These are phyloP conservation scores for Chloroclysta siterata DNA, from an alignment of 2,888 invertebrate genomes.

Conservation along the genomic window DNA sequence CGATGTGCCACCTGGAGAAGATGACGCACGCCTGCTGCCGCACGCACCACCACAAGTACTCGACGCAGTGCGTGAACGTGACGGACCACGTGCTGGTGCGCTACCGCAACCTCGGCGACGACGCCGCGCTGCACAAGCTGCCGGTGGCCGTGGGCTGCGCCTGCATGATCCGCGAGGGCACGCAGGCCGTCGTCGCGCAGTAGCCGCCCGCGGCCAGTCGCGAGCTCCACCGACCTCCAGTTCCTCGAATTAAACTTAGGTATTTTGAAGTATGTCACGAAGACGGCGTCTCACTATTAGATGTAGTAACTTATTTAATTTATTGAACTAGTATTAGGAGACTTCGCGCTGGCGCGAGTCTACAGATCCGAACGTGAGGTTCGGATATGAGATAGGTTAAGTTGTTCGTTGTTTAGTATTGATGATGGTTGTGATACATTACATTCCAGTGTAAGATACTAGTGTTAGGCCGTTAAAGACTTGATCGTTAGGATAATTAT, in stretches of 20 bases:
- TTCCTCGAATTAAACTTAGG: constrained; percentile 31
- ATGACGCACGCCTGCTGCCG: constrained; percentile 70
- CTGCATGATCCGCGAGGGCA: constrained; percentile 64
- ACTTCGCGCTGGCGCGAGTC: constrained; percentile 32
- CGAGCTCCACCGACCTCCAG: constrained; percentile 35
- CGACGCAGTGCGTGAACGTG: constrained; percentile 73
- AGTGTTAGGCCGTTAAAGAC: constrained; percentile 29
- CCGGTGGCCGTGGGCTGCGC: constrained; percentile 75
- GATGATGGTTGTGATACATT: constrained; percentile 28
- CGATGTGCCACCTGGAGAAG: constrained; percentile 59
- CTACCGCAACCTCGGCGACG: constrained; percentile 47
- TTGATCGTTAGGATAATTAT: constrained; percentile 28
- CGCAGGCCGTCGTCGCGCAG: constrained; percentile 51
- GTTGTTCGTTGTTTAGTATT: constrained; percentile 11
- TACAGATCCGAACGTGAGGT: not conserved
- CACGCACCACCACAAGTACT: constrained; percentile 59
- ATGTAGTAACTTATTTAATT: constrained; percentile 33
- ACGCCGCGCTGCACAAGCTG: constrained; percentile 41
- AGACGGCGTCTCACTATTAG: constrained; percentile 22
- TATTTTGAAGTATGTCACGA: constrained; percentile 2
- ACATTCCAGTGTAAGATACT: constrained; percentile 32
- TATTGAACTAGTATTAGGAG: constrained; percentile 17
- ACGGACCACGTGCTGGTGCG: constrained; percentile 71
- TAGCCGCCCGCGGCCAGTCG: constrained; percentile 38
- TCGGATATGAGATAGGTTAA: not conserved